These are phyloP conservation scores for Aphelenchoides fujianensis DNA, from an alignment of 1,140 invertebrate species.

Conservation along the genomic window DNA sequence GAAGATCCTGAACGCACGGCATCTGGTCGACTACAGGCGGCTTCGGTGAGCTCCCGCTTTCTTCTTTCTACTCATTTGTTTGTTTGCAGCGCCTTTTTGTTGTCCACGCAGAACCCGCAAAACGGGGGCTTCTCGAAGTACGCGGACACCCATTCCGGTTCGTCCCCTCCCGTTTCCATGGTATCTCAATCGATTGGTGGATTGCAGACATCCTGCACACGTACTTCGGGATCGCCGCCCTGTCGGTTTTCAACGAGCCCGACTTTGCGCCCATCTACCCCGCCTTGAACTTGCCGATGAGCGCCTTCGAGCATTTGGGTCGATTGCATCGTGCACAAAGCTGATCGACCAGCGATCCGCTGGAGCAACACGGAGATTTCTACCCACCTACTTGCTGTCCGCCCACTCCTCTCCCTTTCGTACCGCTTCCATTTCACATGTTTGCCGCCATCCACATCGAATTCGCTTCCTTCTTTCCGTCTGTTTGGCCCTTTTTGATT, in stretches of 20 bases:
- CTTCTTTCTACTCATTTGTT: too few species aligned
- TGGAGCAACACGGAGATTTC: too few species aligned
- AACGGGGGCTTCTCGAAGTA: conserved; percentile 50
- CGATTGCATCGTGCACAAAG: conserved; percentile 27
- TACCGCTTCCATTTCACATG: too few species aligned
- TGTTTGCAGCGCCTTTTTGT: conserved; percentile 48
- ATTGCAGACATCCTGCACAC: conserved; percentile 60
- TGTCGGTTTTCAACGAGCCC: conserved; percentile 56
- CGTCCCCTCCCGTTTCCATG: too few species aligned
- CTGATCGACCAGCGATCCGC: too few species aligned
- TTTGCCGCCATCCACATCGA: too few species aligned
- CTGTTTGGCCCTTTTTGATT: too few species aligned
- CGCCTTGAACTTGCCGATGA: conserved; percentile 47
- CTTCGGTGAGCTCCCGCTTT: too few species aligned
- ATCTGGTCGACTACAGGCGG: conserved; percentile 36
- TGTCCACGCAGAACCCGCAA: conserved; percentile 33
- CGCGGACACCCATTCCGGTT: conserved; percentile 39
- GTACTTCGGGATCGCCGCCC: conserved; percentile 58
- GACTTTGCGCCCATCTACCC: conserved; percentile 42
- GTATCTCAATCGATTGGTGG: too few species aligned
- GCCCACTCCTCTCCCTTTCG: too few species aligned
- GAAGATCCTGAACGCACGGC: conserved; percentile 56
- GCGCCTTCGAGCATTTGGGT: conserved; percentile 44
- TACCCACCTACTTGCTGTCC: too few species aligned
- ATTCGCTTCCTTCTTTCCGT: too few species aligned